Evolutionary conservation across 2,797 vertebrate genomes (phyloP).

Genomic region (Cuculus canorus): DNA sequence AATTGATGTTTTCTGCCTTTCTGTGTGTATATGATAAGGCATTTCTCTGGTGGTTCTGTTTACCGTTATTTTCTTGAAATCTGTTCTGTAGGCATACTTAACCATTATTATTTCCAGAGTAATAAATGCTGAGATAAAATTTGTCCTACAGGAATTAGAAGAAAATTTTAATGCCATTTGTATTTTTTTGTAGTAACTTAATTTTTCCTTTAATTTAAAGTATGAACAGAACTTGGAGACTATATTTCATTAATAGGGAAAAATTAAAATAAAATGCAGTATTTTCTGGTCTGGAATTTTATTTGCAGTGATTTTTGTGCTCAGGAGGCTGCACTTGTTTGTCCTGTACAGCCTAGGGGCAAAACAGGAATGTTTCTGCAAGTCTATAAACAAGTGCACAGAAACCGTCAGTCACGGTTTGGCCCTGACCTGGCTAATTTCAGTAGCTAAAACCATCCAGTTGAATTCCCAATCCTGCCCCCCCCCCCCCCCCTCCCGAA

Average conservation of each 20-base stretch:
- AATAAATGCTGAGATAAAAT: not conserved
- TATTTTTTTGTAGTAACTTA: not conserved
- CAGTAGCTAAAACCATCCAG: no score
- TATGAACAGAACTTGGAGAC: not conserved
- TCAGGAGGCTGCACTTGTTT: fast-evolving
- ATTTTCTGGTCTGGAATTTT: not conserved
- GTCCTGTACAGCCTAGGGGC: not conserved
- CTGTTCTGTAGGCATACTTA: not conserved
- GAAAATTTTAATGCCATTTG: not conserved
- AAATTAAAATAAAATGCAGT: fast-evolving
- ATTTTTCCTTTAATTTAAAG: not conserved
- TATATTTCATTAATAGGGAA: not conserved
- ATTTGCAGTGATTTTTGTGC: not conserved
- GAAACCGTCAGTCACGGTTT: not conserved
- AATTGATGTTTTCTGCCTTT: not conserved
- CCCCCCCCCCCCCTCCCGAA: no score
- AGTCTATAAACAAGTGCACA: fast-evolving
- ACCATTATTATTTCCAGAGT: not conserved
- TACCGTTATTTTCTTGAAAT: not conserved
- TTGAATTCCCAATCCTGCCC: no score
- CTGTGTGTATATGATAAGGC: not conserved
- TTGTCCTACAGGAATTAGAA: not conserved
- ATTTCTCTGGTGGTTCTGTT: not conserved
- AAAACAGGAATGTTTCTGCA: not conserved
- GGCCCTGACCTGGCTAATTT: no score